These are phyloP conservation scores for Macrophya annulata DNA, from an alignment of 2,888 invertebrate species.

Conservation along the genomic window DNA sequence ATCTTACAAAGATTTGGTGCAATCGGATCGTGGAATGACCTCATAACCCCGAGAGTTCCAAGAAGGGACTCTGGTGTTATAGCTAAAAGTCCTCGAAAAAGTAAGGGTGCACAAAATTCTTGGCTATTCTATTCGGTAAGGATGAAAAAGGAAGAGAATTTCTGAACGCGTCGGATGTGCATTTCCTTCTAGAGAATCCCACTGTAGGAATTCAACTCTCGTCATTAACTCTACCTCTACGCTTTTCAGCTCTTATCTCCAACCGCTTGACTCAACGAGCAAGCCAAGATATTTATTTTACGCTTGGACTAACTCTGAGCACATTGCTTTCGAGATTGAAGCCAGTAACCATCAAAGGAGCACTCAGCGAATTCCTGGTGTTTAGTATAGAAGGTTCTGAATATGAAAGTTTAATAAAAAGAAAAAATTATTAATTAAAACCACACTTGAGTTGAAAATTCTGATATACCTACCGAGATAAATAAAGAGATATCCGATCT, in stretches of 20 bases:
- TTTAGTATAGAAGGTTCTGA: conserved; percentile 8
- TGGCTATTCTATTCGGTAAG: conserved; percentile 16
- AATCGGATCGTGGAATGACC: conserved; percentile 16
- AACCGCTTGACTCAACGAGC: conserved; percentile 46
- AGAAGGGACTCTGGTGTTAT: not conserved
- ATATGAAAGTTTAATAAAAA: not conserved
- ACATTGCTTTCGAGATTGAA: conserved; percentile 39
- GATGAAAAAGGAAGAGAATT: not conserved
- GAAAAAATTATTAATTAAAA: not conserved
- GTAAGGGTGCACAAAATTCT: conserved; percentile 19
- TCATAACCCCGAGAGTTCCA: not conserved
- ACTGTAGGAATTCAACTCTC: conserved; percentile 46
- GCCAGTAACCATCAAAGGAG: conserved; percentile 27
- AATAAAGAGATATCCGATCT: not conserved
- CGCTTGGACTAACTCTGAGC: conserved; percentile 34
- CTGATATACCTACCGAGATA: not conserved
- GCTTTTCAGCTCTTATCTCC: conserved; percentile 50
- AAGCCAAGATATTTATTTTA: conserved; percentile 50
- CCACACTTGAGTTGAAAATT: not conserved
- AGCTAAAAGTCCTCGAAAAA: not conserved
- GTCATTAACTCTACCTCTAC: conserved; percentile 49
- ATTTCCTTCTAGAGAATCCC: conserved; percentile 13
- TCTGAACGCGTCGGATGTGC: conserved; percentile 35
- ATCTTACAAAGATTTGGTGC: not conserved
- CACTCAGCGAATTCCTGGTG: conserved; percentile 36